Conservation (phyloP, 2,888 invertebrate genomes). For the Neoscelio sp. region DNA sequence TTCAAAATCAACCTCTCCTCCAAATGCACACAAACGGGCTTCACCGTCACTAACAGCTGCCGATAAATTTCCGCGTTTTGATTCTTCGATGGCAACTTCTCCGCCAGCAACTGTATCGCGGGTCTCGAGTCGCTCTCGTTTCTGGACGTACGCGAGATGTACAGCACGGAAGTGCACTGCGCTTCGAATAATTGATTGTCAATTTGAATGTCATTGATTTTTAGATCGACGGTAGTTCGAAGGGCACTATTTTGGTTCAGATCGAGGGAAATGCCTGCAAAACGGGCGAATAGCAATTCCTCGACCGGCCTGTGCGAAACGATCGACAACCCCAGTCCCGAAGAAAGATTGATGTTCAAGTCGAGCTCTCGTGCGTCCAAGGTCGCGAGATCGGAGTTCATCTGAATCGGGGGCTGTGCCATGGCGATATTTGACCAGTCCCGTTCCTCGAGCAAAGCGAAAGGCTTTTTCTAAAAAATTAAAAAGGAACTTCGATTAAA, state of each 20-base stretch:
- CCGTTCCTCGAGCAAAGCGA: slow-evolving; percentile 84
- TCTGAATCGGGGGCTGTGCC: slow-evolving; percentile 83
- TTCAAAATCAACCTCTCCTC: slow-evolving; percentile 94
- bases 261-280: slow-evolving; percentile 87
- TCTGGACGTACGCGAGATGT: slow-evolving; percentile 86
- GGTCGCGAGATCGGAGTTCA: slow-evolving; percentile 71
- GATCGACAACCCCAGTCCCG: slow-evolving; percentile 90
- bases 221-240: slow-evolving; percentile 87
- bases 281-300: slow-evolving; percentile 91
- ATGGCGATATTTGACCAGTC: slow-evolving; percentile 84
- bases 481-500: slow-evolving; percentile 4
- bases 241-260: slow-evolving; percentile 84
- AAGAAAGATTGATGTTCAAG: slow-evolving; percentile 85
- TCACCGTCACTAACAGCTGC: slow-evolving; percentile 91
- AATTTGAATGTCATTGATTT: slow-evolving; percentile 91
- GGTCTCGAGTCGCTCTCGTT: slow-evolving; percentile 85
- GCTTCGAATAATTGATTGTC: slow-evolving; percentile 91
- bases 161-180: slow-evolving; percentile 92
- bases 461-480: slow-evolving; percentile 80
- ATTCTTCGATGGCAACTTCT: slow-evolving; percentile 87
- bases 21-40: slow-evolving; percentile 92
- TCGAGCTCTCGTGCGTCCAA: slow-evolving; percentile 85
- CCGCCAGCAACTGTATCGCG: slow-evolving; percentile 89
- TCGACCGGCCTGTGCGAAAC: slow-evolving; percentile 90
- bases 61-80: slow-evolving; percentile 95